phyloP scores from a whole-genome alignment of 2,888 invertebrate species.

The Colostygia pectinataria region DNA sequence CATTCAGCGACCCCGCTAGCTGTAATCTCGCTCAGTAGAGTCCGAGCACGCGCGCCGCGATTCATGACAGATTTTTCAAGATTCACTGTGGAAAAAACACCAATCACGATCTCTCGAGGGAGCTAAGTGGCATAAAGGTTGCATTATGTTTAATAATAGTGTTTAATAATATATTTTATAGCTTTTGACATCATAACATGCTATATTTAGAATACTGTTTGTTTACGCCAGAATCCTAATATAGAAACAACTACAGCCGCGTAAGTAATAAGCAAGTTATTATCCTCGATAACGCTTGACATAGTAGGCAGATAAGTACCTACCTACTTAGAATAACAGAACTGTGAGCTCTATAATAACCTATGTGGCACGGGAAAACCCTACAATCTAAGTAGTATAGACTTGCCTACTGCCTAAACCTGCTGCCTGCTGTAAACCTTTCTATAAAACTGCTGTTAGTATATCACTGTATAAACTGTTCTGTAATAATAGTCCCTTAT shows the following conservation, averaged over 20 bases:
- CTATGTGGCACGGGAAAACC: neutral
- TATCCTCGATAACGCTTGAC: too few relatives aligned
- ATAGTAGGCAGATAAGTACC: neutral
- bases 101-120: slow-evolving; percentile 34
- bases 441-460: neutral
- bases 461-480: slow-evolving; percentile 9
- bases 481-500: slow-evolving; percentile 18
- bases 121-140: slow-evolving; percentile 1
- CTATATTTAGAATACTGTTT: too few relatives aligned
- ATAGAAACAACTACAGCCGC: too few relatives aligned
- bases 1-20: slow-evolving; percentile 33
- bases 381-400: neutral
- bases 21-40: slow-evolving; percentile 57
- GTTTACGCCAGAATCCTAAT: too few relatives aligned
- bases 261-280: too few relatives aligned
- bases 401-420: too few relatives aligned
- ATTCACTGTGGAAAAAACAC: slow-evolving; percentile 47
- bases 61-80: slow-evolving; percentile 62
- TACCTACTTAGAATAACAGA: neutral
- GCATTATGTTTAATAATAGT: slow-evolving; percentile 4
- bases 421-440: too few relatives aligned
- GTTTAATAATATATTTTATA: neutral
- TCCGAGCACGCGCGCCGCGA: slow-evolving; percentile 57
- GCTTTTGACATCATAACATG: neutral
- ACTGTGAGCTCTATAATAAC: neutral